phyloP scores from a whole-genome alignment of 2,797 vertebrate species.

The Menidia menidia region DNA sequence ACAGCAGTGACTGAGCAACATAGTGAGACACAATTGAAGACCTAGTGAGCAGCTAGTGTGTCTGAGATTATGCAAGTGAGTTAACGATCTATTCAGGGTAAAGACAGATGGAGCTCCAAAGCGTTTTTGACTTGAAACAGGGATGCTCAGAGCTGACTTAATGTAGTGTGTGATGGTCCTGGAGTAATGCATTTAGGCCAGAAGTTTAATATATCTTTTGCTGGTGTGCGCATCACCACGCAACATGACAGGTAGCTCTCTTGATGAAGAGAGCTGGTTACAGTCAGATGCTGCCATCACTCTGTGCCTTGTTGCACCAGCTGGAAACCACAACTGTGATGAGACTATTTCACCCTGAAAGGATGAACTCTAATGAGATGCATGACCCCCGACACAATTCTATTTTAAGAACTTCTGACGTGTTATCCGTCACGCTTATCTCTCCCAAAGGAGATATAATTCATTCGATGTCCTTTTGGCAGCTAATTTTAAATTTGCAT shows the following conservation, averaged over 20 bases:
- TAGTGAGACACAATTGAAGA: background rate
- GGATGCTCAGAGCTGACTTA: background rate
- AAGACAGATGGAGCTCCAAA: background rate
- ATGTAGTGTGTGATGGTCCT: background rate
- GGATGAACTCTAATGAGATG: background rate
- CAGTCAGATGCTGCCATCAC: background rate
- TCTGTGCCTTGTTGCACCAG: background rate
- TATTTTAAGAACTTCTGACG: background rate
- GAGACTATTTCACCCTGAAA: background rate
- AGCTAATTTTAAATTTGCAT: background rate
- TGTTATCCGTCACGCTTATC: background rate
- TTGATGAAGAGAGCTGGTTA: background rate
- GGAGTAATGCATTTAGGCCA: background rate
- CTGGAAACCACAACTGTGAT: background rate
- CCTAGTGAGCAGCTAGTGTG: background rate
- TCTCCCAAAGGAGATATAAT: background rate
- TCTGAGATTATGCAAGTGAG: background rate
- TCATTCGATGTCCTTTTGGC: background rate
- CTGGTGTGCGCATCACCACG: conserved; percentile 5
- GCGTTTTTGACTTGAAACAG: background rate
- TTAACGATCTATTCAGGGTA: background rate
- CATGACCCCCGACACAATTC: background rate
- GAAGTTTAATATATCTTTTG: background rate
- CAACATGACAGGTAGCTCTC: background rate
- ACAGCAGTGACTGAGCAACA: background rate